Percentiles rank a stretch among this genome's conserved stretches.
Evolutionary conservation across 2,888 invertebrate genomes (phyloP).

Genomic region (Andrena chrysosceles): DNA sequence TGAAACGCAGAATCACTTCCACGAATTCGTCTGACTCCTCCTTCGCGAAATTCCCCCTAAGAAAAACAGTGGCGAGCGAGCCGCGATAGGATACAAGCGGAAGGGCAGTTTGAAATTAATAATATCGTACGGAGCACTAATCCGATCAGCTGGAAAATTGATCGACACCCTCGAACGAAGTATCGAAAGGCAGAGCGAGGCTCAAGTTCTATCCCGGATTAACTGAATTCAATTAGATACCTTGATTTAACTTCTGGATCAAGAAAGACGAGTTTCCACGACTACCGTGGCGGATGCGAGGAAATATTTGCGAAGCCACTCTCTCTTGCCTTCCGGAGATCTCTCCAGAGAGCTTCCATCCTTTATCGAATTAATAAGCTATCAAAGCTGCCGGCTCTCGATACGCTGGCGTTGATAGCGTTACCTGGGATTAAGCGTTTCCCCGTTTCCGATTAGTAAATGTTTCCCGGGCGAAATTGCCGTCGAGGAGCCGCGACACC

Average conservation of each 20-base stretch:
- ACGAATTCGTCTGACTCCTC: neutral
- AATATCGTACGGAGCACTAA: neutral
- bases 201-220: neutral
- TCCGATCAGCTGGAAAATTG: neutral
- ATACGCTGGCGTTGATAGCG: neutral
- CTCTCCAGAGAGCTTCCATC: neutral
- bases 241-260: constrained; percentile 5
- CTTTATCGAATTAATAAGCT: constrained; percentile 1
- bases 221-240: constrained; percentile 27
- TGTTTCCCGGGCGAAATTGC: neutral
- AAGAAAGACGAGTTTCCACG: neutral
- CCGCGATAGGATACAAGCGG: neutral
- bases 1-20: neutral
- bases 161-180: neutral
- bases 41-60: neutral
- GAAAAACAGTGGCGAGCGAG: neutral
- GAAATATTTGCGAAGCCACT: constrained; percentile 5
- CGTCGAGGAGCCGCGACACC: neutral
- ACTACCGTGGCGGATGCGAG: neutral
- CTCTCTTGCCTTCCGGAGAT: neutral
- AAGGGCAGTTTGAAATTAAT: neutral
- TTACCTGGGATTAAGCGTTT: neutral
- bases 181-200: neutral
- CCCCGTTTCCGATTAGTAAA: constrained; percentile 11
- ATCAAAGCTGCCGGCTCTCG: neutral